Conservation (phyloP, 1,140 invertebrate genomes). For the Andricus grossulariae region DNA sequence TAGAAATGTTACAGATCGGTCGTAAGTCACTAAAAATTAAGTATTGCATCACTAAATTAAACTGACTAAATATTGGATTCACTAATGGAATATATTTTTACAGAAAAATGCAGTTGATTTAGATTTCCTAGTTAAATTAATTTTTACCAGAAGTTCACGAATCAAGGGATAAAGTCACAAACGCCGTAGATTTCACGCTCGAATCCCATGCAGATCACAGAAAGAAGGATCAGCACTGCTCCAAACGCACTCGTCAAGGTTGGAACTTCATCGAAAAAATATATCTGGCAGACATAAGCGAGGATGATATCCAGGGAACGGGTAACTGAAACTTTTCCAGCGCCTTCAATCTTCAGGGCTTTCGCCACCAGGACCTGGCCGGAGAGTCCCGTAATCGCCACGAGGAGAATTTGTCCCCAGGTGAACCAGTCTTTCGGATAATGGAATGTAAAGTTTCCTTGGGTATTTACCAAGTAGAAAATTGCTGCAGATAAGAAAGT, state of each 20-base stretch:
- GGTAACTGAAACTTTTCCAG: conserved; percentile 76
- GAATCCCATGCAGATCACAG: conserved; percentile 75
- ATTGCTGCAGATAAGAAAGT: conserved; percentile 66
- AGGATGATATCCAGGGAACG: conserved; percentile 76
- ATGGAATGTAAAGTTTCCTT: conserved; percentile 51
- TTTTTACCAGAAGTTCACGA: neutral
- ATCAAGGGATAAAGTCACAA: conserved; percentile 71
- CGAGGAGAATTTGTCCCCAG: conserved; percentile 66
- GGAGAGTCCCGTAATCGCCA: conserved; percentile 69
- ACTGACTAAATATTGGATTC: too few relatives aligned
- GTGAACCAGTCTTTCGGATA: conserved; percentile 65
- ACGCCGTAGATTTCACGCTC: conserved; percentile 73
- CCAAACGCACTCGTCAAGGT: conserved; percentile 71
- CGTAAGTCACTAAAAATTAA: too few relatives aligned
- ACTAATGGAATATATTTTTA: too few relatives aligned
- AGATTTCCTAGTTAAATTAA: too few relatives aligned
- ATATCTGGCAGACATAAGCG: conserved; percentile 76
- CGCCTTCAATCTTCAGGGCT: conserved; percentile 75
- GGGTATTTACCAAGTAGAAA: conserved; percentile 64
- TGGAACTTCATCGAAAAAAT: conserved; percentile 74
- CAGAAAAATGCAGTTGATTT: too few relatives aligned
- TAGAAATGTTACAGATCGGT: too few relatives aligned
- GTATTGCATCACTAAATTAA: conserved; percentile 14
- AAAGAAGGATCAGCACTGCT: conserved; percentile 72
- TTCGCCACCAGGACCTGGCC: conserved; percentile 75